Evolutionary conservation across 2,888 invertebrate species (phyloP), one percentile per base, ranked within the genome.

Genomic region (Deroplatys truncata): DNA sequence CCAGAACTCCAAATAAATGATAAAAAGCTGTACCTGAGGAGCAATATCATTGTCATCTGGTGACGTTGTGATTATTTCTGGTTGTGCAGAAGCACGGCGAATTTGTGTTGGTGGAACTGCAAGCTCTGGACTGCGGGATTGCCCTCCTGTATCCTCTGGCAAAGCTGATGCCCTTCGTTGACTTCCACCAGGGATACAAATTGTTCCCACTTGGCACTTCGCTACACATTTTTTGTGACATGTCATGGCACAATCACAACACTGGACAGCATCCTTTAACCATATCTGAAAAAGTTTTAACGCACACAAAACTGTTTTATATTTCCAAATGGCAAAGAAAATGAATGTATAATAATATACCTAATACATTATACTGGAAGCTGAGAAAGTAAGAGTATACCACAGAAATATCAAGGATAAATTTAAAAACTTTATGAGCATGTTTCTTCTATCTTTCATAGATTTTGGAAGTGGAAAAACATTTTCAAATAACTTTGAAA

Each of bases 211-310:
- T 92, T 97, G 97, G 93, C 98, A 98, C 92, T 98, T 98, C 16
- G 96, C 96, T 91, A 98, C 96, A 93, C 99, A 99, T 93, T 99
- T 99, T 93, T 98, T 99, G 94, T 99, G 99, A 93, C 98, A 98
- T 91, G 98, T 97, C 94, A 98, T 96, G 0, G 96, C 96, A 92
- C 99, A 99, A 91, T 96, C 96, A 88, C 96, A 95, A 93, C 99
- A 99, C 92, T 98, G 98, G 92, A 98, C 97, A 7, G 98, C 99
- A 92, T 98, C 98, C 94, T 99, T 99, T 91, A 99, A 94, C 99
- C 99, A 99, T 92, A 99, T 99, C 97, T 98, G 90, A 10, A 90
- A 83, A 29, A 84, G 83, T 85, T 87, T 56, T 72, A 72, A 72
- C 5, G 5, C 56, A 20, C 0, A 7, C 16, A 20, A 72, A 20